Evolutionary conservation across 2,113 vertebrate species (phyloP).

Genomic region (Perognathus longimembris): DNA sequence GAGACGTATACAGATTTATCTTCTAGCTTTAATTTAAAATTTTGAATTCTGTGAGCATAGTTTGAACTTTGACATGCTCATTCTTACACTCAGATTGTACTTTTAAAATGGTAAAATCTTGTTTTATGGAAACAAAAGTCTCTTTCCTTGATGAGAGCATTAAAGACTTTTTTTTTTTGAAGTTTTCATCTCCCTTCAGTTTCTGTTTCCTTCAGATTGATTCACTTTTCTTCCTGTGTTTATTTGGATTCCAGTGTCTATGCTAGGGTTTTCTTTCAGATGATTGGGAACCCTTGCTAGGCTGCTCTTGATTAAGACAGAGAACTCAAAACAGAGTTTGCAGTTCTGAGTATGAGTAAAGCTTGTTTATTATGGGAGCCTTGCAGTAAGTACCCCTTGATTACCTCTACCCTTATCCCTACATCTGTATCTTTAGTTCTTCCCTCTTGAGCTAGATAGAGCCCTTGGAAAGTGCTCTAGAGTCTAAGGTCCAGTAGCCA

Average conservation of each 20-base stretch:
- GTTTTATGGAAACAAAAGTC: conserved; percentile 38
- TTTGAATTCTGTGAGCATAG: conserved; percentile 26
- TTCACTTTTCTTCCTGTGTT: neutral
- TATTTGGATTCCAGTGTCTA: neutral
- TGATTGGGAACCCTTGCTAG: neutral
- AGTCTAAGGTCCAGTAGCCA: neutral
- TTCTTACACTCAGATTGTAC: neutral
- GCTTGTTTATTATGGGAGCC: neutral
- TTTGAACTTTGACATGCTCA: neutral
- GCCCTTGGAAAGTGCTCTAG: neutral
- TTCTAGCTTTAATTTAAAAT: conserved; percentile 9
- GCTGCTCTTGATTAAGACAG: neutral
- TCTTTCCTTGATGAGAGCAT: neutral
- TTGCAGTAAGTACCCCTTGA: neutral
- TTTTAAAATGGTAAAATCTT: conserved; percentile 25
- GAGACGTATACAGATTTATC: neutral
- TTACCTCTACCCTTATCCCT: too few species aligned
- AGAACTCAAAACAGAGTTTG: neutral
- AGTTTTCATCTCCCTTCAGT: neutral
- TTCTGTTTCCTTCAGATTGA: neutral
- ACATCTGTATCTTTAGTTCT: neutral
- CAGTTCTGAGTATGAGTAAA: neutral
- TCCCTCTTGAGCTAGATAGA: neutral
- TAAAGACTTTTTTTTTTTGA: neutral
- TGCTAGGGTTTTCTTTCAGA: neutral